phyloP scores from a whole-genome alignment of 2,888 invertebrate genomes.

The Peribatodes rhomboidaria region DNA sequence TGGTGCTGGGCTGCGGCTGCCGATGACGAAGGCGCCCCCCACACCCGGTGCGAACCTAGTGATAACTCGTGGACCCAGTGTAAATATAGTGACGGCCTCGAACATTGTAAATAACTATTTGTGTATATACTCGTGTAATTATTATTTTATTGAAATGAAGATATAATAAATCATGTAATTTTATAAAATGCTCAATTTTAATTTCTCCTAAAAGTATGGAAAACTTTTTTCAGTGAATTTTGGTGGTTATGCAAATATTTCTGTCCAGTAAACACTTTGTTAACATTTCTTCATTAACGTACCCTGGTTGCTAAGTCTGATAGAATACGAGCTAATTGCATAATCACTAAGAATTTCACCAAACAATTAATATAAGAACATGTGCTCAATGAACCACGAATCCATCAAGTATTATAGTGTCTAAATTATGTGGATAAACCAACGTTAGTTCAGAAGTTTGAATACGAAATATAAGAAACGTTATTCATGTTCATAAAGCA shows the following conservation, averaged over 20 bases:
- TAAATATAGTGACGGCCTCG: slow-evolving; percentile 84
- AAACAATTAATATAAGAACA: too few species aligned
- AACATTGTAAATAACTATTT: slow-evolving; percentile 80
- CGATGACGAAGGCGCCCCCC: slow-evolving; percentile 89
- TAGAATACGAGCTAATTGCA: too few species aligned
- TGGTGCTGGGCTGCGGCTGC: slow-evolving; percentile 99
- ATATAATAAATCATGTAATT: slow-evolving; percentile 83
- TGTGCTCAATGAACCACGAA: too few species aligned
- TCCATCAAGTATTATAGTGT: too few species aligned
- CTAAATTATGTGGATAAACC: too few species aligned
- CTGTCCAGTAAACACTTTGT: too few species aligned
- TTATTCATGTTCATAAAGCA: too few species aligned
- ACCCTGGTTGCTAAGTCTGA: too few species aligned
- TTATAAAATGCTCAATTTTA: slow-evolving; percentile 55
- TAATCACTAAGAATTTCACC: too few species aligned
- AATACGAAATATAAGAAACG: too few species aligned
- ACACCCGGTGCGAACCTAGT: slow-evolving; percentile 76
- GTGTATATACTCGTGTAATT: slow-evolving; percentile 85
- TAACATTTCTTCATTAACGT: too few species aligned
- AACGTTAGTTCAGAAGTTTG: too few species aligned
- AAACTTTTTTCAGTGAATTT: not conserved
- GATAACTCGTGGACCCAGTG: slow-evolving; percentile 83
- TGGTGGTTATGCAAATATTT: not conserved
- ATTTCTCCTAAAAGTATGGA: slow-evolving; percentile 17
- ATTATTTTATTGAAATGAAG: slow-evolving; percentile 84